These are phyloP conservation scores for Coptodon bakossiorum DNA, from an alignment of 2,113 vertebrate genomes.

Conservation along the genomic window DNA sequence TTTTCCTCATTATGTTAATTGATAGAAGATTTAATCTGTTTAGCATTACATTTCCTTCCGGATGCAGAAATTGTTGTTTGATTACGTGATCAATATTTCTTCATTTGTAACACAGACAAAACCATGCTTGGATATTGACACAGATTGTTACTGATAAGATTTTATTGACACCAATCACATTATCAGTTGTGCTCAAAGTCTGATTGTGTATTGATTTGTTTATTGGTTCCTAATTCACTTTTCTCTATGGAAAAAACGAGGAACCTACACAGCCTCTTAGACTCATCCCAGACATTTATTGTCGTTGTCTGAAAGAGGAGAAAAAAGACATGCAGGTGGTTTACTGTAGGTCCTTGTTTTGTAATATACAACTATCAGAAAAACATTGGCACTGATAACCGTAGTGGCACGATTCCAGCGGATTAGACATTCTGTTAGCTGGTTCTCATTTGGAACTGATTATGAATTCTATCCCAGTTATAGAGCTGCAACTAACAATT, in stretches of 20 bases:
- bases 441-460: not conserved
- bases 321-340: not conserved
- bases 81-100: not conserved
- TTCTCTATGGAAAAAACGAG: not conserved
- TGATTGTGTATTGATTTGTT: not conserved
- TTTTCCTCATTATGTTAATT: not conserved
- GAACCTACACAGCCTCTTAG: not conserved
- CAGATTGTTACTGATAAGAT: not conserved
- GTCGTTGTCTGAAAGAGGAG: accelerated
- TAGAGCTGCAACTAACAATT: not conserved
- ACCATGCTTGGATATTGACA: not conserved
- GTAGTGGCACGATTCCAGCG: not conserved
- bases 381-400: not conserved
- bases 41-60: not conserved
- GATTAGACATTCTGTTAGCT: not conserved
- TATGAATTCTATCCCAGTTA: not conserved
- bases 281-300: not conserved
- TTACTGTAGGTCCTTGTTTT: not conserved
- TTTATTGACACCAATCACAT: not conserved
- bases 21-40: not conserved
- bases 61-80: not conserved
- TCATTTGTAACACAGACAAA: not conserved
- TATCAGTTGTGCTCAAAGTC: not conserved
- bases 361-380: not conserved
- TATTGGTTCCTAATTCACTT: not conserved